Evolutionary conservation across 2,113 vertebrate genomes (phyloP), one percentile per base, ranked within the genome.

Genomic region (Anolis carolinensis): DNA sequence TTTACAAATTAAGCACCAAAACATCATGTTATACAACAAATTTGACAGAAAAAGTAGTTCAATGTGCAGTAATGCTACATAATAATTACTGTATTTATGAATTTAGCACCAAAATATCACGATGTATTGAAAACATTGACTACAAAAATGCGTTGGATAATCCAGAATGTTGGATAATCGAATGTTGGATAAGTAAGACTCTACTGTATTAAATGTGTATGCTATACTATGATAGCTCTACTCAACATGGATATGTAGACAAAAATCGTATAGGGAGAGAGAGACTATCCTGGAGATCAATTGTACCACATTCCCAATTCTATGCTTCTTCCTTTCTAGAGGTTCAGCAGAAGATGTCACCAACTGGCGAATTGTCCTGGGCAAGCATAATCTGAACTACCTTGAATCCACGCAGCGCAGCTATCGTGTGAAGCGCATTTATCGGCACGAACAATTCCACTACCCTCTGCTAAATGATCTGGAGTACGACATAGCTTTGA

Each of bases 281-380:
- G 86, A 65, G 10, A 14, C 5, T 2, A 2, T 21, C 23, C 36
- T 78, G 44, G 9, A 50, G 0, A 0, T 25, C 0, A 0, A 0
- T 10, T 1, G 4, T 18, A 86, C 23, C 4, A 25, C 50, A 75
- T 63, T 32, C 32, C n/a, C 7, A 27, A 16, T 13, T 32, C n/a
- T 39, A 23, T 10, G 1, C 13, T 81, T 1, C 23, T 84, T 85
- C 36, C 21, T 81, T 74, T 84, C 81, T 91, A 97, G 96, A 73
- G 95, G 93, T 0, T 94, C 97, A 83, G 96, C 94, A 1, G 96
- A 97, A 94, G 96, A 96, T 59, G 86, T 93, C 71, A 90, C 92
- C 34, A 95, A 95, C 89, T 97, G 95, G 95, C 88, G 93, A 85
- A 97, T 96, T 44, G 95, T 97, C 27, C 89, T 97, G 88, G 97